Percentiles rank a stretch among this genome's conserved stretches.
Evolutionary conservation across 2,888 invertebrate genomes (phyloP).

Genomic region (Dasysyrphus albostriatus): DNA sequence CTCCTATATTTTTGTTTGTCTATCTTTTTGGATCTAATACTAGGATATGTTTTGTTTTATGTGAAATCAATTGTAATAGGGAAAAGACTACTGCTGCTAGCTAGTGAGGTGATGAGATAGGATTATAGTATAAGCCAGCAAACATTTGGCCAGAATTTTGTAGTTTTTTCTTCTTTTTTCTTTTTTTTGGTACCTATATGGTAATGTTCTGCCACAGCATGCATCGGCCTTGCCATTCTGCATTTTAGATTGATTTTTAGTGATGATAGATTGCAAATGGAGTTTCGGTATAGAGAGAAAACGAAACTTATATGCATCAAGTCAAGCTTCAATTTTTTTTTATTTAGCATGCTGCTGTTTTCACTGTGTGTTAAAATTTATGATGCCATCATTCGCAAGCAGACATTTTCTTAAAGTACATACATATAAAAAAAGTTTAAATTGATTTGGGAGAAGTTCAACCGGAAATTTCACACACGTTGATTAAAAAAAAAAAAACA

Average conservation of each 20-base stretch:
- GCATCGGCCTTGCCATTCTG: constrained; percentile 11
- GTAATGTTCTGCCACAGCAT: constrained; percentile 17
- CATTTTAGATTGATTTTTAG: constrained; percentile 60
- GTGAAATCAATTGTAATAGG: constrained; percentile 66
- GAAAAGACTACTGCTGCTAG: not conserved
- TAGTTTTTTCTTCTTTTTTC: not conserved
- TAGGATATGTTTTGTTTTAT: constrained; percentile 56
- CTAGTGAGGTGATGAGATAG: constrained; percentile 14
- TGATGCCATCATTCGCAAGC: constrained; percentile 55
- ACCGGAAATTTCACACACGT: constrained; percentile 33
- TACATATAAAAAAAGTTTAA: constrained; percentile 62
- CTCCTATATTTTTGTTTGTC: constrained; percentile 22
- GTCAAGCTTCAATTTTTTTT: not conserved
- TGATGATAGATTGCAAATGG: constrained; percentile 61
- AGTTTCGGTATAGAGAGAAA: constrained; percentile 2
- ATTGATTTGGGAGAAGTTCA: constrained; percentile 65
- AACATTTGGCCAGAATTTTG: constrained; percentile 28
- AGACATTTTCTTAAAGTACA: constrained; percentile 36
- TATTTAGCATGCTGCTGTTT: not conserved
- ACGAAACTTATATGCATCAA: constrained; percentile 30
- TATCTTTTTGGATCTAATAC: constrained; percentile 43
- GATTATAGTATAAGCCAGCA: constrained; percentile 14
- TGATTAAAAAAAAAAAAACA: not conserved
- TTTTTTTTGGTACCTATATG: constrained; percentile 2
- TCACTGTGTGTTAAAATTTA: constrained; percentile 37